Evolutionary conservation across 2,888 invertebrate species (phyloP).

Genomic region (Campaea margaritaria): DNA sequence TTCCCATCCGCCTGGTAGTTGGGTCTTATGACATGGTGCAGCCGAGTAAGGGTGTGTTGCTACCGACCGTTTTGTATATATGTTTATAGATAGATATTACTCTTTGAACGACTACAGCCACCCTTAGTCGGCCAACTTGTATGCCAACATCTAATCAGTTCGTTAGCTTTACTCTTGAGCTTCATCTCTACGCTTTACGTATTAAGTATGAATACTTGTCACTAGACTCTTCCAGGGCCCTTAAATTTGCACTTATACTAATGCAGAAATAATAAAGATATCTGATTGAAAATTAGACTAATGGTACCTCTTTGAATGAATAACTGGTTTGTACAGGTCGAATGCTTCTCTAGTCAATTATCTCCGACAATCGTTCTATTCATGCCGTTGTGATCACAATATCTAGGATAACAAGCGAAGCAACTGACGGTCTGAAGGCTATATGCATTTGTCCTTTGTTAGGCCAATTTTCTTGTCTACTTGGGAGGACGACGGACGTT

Average conservation of each 20-base stretch:
- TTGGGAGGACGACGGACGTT: neutral
- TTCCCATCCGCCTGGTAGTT: neutral
- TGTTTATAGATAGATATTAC: too few relatives aligned
- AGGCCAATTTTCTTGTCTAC: constrained; percentile 5
- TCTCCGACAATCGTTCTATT: neutral
- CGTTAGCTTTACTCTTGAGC: too few relatives aligned
- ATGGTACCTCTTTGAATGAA: too few relatives aligned
- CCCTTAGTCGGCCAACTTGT: neutral
- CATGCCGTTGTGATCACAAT: neutral
- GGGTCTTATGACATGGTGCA: neutral
- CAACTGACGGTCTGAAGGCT: neutral
- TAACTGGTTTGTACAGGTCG: neutral
- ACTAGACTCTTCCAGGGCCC: too few relatives aligned
- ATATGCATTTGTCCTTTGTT: constrained; percentile 2
- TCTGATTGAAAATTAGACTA: too few relatives aligned
- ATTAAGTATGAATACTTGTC: too few relatives aligned
- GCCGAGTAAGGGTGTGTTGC: neutral
- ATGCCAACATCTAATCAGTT: neutral
- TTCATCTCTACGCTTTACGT: too few relatives aligned
- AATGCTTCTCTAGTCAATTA: neutral
- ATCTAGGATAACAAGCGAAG: neutral
- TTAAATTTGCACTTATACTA: too few relatives aligned
- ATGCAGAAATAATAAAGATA: too few relatives aligned
- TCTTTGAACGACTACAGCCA: neutral
- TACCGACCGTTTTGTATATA: too few relatives aligned